Base-by-base conservation (phyloP, 2,113 vertebrate species). In the Sula dactylatra region DNA sequence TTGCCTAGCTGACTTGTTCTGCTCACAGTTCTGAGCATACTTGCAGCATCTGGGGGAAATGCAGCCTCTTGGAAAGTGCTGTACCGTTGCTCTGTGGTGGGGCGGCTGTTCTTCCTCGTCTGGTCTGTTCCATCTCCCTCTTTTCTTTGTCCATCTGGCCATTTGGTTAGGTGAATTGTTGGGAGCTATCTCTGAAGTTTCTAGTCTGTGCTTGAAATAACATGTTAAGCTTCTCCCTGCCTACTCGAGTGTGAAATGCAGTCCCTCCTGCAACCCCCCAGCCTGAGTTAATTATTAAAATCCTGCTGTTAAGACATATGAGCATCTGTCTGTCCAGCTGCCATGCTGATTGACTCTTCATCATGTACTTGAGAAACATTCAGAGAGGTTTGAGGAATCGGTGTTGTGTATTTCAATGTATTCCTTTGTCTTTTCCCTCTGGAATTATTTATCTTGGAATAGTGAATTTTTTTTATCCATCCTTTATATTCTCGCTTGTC, bases 321-420 rank as follows among this genome's bases (percentile, higher is more conserved):
- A 96, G 95, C 94, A 87, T 94, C 88, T 96, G 96, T 77, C 94
- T 89, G 95, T 96, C 93, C 93, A 94, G 92, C 93, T 96, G 94
- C 85, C 79, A 49, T 6, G 42, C 86, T 88, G 84, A 94, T 38
- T 56, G 91, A 54, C 84, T 93, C 70, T 25, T 88, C 62, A 24
- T 80, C 55, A 2, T 15, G 8, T 22, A 45, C 74, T 73, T 72
- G 45, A 82, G 78, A 94, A 79, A 34, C 2, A 0, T 47, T 93
- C 77, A 40, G 31, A 59, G 64, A 70, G 58, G 20, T 72, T 38
- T 76, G 74, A 93, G 78, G 49, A 82, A 27, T 4, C 27, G 29
- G 2, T 40, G n/a, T 56, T 45, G 54, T 56, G 25, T 72, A 20
- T 92, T 95, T 91, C 67, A 86, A 14, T n/a, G 40, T 92, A 67